Conservation (phyloP, 2,888 invertebrate genomes). For the Crematogaster levior region DNA sequence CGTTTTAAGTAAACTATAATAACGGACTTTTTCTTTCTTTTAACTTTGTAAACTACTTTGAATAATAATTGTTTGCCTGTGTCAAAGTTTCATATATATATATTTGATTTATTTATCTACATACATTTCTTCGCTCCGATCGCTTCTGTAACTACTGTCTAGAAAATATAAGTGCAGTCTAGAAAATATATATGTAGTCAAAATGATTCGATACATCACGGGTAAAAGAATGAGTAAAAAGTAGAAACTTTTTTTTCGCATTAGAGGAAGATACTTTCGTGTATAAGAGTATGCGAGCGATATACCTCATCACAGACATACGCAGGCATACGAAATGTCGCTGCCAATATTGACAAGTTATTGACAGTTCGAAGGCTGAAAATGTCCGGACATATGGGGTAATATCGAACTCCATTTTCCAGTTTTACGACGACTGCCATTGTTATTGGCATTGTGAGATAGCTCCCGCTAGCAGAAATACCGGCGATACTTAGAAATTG, state of each 20-base stretch:
- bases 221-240: background rate
- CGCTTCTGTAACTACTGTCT: background rate
- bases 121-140: background rate
- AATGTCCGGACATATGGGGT: conserved; percentile 69
- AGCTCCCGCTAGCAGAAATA: conserved; percentile 55
- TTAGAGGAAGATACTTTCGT: background rate
- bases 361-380: conserved; percentile 79
- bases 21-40: background rate
- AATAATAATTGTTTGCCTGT: background rate
- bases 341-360: conserved; percentile 76
- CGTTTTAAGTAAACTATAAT: background rate
- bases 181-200: background rate
- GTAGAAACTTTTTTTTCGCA: background rate
- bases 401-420: conserved; percentile 79
- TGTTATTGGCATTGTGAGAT: conserved; percentile 77
- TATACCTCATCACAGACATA: conserved; percentile 45
- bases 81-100: background rate
- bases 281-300: conserved; percentile 13
- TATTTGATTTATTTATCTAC: background rate
- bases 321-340: conserved; percentile 23
- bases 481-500: conserved; percentile 21
- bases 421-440: conserved; percentile 80
- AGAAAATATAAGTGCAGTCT: background rate
- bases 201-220: background rate
- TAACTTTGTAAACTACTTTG: background rate